Conservation (phyloP, 2,797 vertebrate species). For the Amblyraja radiata region DNA sequence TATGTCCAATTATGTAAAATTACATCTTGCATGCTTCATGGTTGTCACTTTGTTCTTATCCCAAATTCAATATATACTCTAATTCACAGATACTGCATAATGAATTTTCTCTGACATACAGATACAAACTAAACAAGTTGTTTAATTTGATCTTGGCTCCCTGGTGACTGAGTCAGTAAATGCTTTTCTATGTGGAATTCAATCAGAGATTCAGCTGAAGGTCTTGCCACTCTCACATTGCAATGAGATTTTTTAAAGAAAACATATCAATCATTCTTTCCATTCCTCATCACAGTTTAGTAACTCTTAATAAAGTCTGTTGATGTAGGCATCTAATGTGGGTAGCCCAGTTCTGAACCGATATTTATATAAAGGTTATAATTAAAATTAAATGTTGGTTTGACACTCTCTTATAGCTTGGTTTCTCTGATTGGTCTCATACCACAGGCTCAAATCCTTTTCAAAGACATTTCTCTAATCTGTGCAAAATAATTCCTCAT, state of each 20-base stretch:
- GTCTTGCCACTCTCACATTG: neutral
- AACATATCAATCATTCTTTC: neutral
- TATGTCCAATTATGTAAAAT: conserved; percentile 33
- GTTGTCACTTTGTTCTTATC: neutral
- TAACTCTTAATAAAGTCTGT: neutral
- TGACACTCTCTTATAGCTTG: neutral
- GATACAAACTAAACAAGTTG: neutral
- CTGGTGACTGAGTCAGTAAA: neutral
- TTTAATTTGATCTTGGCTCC: neutral
- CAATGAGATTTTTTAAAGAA: neutral
- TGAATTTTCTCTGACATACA: neutral
- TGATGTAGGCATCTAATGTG: neutral
- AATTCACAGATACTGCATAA: neutral
- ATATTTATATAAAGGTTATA: neutral
- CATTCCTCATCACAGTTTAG: neutral
- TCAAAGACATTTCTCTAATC: neutral
- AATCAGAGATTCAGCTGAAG: neutral
- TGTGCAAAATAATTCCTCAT: neutral
- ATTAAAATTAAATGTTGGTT: neutral
- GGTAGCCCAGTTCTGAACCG: no score
- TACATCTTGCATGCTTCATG: conserved; percentile 22
- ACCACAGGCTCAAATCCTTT: neutral
- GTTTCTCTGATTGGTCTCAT: neutral
- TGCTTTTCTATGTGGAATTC: neutral
- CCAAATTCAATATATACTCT: neutral